These are phyloP conservation scores for Coelopa frigida DNA, from an alignment of 1,140 invertebrate genomes.

Conservation along the genomic window DNA sequence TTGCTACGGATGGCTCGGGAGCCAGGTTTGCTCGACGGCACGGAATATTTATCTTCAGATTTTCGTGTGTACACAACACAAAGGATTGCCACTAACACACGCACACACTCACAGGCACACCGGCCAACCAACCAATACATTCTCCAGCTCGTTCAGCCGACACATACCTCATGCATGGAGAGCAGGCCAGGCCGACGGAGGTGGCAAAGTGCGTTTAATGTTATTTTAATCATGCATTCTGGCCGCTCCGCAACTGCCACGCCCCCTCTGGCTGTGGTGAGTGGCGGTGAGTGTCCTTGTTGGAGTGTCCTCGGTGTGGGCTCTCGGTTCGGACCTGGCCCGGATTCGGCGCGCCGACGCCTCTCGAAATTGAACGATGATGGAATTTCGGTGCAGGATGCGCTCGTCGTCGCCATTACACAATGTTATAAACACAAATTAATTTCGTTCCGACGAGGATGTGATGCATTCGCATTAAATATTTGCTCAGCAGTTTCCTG, in stretches of 20 bases:
- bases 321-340: too few relatives aligned
- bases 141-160: too few relatives aligned
- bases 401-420: constrained; percentile 6
- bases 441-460: constrained; percentile 38
- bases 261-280: too few relatives aligned
- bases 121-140: background rate
- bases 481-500: constrained; percentile 28
- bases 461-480: constrained; percentile 43
- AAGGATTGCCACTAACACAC: background rate
- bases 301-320: too few relatives aligned
- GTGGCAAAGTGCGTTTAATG: too few relatives aligned
- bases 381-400: background rate
- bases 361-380: too few relatives aligned
- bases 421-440: constrained; percentile 45
- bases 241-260: too few relatives aligned
- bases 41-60: constrained; percentile 38
- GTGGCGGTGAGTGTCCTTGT: too few relatives aligned
- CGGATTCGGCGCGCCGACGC: too few relatives aligned
- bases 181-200: too few relatives aligned
- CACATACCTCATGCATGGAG: too few relatives aligned
- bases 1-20: background rate
- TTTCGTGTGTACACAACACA: constrained; percentile 11
- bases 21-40: constrained; percentile 27
- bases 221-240: too few relatives aligned
- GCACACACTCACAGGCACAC: background rate